Conservation (phyloP, 1,140 invertebrate species). For the Nebria ingens region DNA sequence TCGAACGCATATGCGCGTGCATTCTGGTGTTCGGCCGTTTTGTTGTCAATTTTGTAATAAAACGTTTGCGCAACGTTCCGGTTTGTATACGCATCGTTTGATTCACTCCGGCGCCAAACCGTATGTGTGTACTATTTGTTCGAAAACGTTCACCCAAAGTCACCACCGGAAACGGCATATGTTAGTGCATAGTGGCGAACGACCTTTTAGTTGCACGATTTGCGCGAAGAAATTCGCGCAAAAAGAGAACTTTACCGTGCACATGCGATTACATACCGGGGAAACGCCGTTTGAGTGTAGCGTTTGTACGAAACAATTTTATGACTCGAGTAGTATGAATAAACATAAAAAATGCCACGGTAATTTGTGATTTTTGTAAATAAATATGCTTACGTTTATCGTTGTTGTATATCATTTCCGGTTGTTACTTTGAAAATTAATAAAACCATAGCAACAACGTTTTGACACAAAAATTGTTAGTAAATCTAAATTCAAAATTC, state of each 20-base stretch:
- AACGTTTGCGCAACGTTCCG: background rate
- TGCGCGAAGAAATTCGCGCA: background rate
- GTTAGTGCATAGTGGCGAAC: background rate
- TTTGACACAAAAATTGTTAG: background rate
- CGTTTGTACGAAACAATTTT: background rate
- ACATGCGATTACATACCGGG: background rate
- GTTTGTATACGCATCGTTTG: background rate
- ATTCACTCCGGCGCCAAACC: background rate
- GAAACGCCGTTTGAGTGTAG: background rate
- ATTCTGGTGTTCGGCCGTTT: background rate
- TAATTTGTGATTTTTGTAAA: too few species aligned
- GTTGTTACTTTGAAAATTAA: too few species aligned
- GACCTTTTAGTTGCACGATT: background rate
- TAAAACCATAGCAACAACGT: too few species aligned
- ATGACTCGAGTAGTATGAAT: background rate
- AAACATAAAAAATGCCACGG: background rate
- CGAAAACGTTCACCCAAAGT: background rate
- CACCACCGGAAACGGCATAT: background rate
- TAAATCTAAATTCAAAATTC: background rate
- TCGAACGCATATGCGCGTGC: constrained; percentile 12
- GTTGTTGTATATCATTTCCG: background rate
- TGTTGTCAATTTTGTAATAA: background rate
- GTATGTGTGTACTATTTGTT: background rate
- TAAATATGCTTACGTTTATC: too few species aligned
- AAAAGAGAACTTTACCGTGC: background rate